Evolutionary conservation across 1,140 invertebrate genomes (phyloP).

Genomic region (Pseudobourletiella spinata): DNA sequence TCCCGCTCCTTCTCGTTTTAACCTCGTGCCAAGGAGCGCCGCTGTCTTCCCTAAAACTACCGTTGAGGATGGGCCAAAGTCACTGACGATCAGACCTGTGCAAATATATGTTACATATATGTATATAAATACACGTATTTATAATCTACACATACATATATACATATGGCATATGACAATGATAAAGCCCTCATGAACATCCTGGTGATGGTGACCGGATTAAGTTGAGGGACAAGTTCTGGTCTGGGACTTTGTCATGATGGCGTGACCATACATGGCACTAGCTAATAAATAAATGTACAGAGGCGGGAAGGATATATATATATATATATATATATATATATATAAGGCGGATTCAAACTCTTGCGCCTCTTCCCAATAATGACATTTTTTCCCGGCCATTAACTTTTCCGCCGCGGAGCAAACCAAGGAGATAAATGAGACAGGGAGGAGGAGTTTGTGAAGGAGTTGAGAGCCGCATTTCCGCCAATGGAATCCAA

Average conservation of each 20-base stretch:
- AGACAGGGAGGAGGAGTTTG: too few relatives aligned
- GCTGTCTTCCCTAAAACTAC: neutral
- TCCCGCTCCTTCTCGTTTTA: neutral
- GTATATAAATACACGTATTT: neutral
- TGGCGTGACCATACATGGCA: slow-evolving; percentile 3
- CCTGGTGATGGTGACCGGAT: neutral
- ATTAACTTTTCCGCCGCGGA: neutral
- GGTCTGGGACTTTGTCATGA: neutral
- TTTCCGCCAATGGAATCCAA: too few relatives aligned
- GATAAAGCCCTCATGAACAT: too few relatives aligned
- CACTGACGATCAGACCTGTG: neutral
- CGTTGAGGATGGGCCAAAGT: neutral
- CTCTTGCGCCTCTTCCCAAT: neutral
- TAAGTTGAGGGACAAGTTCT: neutral
- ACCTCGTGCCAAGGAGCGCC: neutral
- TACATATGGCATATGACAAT: neutral
- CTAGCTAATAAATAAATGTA: too few relatives aligned
- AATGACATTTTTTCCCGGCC: neutral
- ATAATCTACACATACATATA: neutral
- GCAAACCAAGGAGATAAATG: too few relatives aligned
- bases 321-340: too few relatives aligned
- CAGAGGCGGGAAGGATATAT: neutral
- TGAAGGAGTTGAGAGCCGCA: too few relatives aligned
- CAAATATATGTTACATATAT: neutral
- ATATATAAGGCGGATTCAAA: too few relatives aligned